Conservation (phyloP, 2,113 vertebrate species). For the Calidris pygmaea region DNA sequence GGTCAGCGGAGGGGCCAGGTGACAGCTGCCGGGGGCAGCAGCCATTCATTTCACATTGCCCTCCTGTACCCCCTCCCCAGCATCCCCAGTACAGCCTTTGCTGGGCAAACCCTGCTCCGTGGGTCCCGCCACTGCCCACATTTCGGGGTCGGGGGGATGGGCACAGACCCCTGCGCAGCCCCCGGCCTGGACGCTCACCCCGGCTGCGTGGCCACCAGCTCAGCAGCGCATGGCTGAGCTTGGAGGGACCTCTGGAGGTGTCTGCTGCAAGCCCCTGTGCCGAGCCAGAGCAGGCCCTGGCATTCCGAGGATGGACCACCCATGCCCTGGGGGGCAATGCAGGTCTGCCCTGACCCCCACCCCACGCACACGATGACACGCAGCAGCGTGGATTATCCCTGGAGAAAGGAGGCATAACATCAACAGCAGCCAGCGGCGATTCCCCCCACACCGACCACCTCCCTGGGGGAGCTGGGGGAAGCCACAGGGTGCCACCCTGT, state of each 20-base stretch:
- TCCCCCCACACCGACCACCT: accelerated
- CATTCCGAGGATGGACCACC: accelerated
- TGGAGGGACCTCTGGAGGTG: conserved; percentile 65
- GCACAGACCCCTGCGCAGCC: neutral
- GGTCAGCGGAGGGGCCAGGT: accelerated
- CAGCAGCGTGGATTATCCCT: accelerated
- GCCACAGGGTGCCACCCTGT: accelerated
- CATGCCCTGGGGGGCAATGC: accelerated
- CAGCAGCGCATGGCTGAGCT: neutral
- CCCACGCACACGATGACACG: accelerated
- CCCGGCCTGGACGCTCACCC: neutral
- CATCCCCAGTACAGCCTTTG: neutral
- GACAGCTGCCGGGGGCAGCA: neutral
- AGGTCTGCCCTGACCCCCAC: neutral
- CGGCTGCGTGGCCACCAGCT: neutral
- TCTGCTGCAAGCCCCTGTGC: neutral
- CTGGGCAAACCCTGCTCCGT: neutral
- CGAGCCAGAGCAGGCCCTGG: neutral
- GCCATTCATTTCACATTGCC: accelerated
- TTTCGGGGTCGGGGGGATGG: accelerated
- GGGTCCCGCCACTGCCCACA: accelerated
- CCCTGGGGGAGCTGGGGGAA: accelerated
- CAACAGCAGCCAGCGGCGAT: neutral
- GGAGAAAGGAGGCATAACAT: neutral
- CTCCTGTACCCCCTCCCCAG: neutral